Conservation (phyloP, 2,113 vertebrate genomes). For the Macrotis lagotis region DNA sequence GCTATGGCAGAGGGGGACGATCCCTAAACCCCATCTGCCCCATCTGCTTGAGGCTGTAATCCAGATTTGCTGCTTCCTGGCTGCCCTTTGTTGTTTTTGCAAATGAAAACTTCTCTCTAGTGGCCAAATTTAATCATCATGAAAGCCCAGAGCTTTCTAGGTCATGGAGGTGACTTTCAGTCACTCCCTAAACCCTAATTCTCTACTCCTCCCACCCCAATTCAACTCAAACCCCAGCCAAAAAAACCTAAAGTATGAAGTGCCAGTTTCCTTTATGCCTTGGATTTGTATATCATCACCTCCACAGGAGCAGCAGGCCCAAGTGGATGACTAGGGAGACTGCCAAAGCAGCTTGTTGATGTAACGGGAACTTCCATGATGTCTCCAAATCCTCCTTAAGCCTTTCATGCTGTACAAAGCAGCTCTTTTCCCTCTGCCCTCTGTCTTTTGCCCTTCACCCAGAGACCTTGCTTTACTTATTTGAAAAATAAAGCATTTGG, state of each 20-base stretch:
- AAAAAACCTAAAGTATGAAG: background rate
- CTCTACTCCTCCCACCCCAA: background rate
- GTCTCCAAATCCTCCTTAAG: background rate
- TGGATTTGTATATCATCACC: background rate
- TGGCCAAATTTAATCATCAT: slow-evolving; percentile 50
- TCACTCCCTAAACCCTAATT: background rate
- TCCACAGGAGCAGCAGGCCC: background rate
- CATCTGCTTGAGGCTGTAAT: slow-evolving; percentile 78
- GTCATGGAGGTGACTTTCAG: background rate
- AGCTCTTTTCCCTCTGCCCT: background rate
- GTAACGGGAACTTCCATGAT: background rate
- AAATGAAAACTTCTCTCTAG: slow-evolving; percentile 63
- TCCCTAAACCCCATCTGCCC: slow-evolving; percentile 40
- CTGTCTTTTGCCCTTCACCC: background rate
- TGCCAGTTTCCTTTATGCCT: background rate
- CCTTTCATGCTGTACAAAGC: background rate
- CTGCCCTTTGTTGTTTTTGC: slow-evolving; percentile 5
- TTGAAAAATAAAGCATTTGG: background rate
- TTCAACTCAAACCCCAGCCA: background rate
- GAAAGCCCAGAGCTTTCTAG: slow-evolving; percentile 3
- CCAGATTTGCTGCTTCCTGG: slow-evolving; percentile 70
- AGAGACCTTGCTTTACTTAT: background rate
- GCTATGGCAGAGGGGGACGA: background rate
- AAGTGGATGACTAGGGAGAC: background rate
- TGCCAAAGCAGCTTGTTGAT: background rate